Evolutionary conservation across 2,888 invertebrate species (phyloP).

Genomic region (Xestia c-nigrum): DNA sequence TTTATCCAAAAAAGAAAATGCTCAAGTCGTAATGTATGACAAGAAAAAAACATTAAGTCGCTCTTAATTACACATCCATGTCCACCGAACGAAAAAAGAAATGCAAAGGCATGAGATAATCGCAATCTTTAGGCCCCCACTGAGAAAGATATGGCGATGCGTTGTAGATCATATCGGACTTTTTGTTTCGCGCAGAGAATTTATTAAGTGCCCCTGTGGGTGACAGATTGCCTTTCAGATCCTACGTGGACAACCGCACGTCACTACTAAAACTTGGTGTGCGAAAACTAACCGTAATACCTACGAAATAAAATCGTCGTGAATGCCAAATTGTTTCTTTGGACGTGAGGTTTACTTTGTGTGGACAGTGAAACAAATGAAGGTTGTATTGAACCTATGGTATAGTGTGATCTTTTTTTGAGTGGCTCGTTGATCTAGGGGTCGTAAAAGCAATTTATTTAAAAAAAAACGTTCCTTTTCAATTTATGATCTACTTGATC

Average conservation of each 20-base stretch:
- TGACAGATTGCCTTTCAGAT: slow-evolving; percentile 60
- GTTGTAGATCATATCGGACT: slow-evolving; percentile 60
- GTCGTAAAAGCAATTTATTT: not conserved
- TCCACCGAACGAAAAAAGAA: not conserved
- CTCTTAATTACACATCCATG: not conserved
- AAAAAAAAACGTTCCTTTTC: not conserved
- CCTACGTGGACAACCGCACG: slow-evolving; percentile 50
- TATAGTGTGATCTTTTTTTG: not conserved
- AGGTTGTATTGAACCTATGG: not conserved
- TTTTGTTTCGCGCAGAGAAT: slow-evolving; percentile 65
- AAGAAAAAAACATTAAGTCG: not conserved
- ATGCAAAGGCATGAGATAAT: not conserved
- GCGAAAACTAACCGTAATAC: slow-evolving; percentile 14
- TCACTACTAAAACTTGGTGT: not conserved
- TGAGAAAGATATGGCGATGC: slow-evolving; percentile 46
- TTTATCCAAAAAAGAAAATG: too few species aligned
- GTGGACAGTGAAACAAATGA: slow-evolving; percentile 32
- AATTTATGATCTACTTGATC: not conserved
- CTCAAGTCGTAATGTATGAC: not conserved
- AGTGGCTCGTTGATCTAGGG: not conserved
- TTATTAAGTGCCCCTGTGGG: slow-evolving; percentile 61
- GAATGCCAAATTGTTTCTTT: not conserved
- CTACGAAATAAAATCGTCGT: slow-evolving; percentile 7
- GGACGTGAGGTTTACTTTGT: not conserved
- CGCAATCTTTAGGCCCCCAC: slow-evolving; percentile 40